Percentiles rank a stretch among this genome's conserved stretches.
Conservation (phyloP, 2,888 invertebrate genomes). For the Drosophila emarginata region DNA sequence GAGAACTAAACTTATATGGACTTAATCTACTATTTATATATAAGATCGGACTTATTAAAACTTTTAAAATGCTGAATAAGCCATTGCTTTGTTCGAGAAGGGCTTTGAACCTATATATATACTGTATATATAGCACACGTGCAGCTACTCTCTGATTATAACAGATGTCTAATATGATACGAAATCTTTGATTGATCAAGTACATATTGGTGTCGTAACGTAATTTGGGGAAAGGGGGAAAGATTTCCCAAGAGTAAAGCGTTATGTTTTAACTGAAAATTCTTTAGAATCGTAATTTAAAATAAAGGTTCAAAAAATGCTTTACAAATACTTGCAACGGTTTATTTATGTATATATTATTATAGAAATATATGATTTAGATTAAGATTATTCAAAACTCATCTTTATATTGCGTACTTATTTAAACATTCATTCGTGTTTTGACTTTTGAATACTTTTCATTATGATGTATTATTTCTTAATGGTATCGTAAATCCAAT, state of each 20-base stretch:
- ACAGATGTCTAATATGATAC: neutral
- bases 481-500: constrained; percentile 43
- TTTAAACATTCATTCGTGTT: neutral
- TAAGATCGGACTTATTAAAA: neutral
- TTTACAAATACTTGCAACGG: too few species aligned
- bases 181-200: neutral
- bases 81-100: neutral
- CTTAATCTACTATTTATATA: neutral
- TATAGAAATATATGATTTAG: too few species aligned
- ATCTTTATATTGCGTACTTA: neutral
- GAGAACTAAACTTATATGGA: neutral
- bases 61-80: neutral
- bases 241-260: too few species aligned
- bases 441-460: neutral
- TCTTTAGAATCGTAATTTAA: too few species aligned
- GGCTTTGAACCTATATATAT: neutral
- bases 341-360: too few species aligned
- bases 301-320: too few species aligned
- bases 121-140: neutral
- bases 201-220: too few species aligned
- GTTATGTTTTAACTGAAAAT: too few species aligned
- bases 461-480: constrained; percentile 9
- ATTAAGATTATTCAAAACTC: too few species aligned
- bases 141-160: neutral
- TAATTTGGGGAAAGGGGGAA: neutral